Base-by-base conservation (phyloP, 2,113 vertebrate genomes). In the Falco punctatus region DNA sequence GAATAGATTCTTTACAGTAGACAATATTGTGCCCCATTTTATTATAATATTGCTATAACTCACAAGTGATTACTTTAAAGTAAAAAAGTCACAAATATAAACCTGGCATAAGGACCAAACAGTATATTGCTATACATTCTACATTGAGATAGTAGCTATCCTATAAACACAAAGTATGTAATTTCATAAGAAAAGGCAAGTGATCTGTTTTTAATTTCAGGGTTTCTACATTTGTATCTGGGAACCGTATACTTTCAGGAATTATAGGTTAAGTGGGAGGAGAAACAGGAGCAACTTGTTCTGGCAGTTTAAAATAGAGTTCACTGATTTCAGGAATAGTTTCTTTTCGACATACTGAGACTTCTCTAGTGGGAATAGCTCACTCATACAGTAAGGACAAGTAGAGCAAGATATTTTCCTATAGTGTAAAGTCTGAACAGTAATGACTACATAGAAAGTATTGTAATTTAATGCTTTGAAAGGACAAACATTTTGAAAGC, bases 161-260 rank as follows among this genome's bases (percentile, higher is more conserved):
- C n/a, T 66, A 38, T 70, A 80, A 82, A 89, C 54, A 62, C 22
- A 10, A 73, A 75, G 52, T 24, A 74, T 44, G 30, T 32, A 59
- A 42, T 81, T 77, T 72, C 57, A 54, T 44, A 89, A 84, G 70
- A 64, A 82, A 59, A 91, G 26, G 52, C 51, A 71, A 96, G 55
- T 23, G 33, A 92, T 73, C 80, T 55, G 72, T 0, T 92, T 80
- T 92, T 66, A 67, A 78, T 90, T 94, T 96, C 80, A 73, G 10
- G 12, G 55, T 92, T 95, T 83, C 80, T 71, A 20, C 35, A 67
- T 77, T 78, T 81, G 27, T 85, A 70, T 78, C 55, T 93, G 88
- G 66, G 81, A 82, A 75, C 61, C 35, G 26, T 61, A 71, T 59
- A 81, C 26, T 96, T 86, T 64, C 88, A 96, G 69, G 91, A 91